These are phyloP conservation scores for Telenomus remus DNA, from an alignment of 1,140 invertebrate species.

Conservation along the genomic window DNA sequence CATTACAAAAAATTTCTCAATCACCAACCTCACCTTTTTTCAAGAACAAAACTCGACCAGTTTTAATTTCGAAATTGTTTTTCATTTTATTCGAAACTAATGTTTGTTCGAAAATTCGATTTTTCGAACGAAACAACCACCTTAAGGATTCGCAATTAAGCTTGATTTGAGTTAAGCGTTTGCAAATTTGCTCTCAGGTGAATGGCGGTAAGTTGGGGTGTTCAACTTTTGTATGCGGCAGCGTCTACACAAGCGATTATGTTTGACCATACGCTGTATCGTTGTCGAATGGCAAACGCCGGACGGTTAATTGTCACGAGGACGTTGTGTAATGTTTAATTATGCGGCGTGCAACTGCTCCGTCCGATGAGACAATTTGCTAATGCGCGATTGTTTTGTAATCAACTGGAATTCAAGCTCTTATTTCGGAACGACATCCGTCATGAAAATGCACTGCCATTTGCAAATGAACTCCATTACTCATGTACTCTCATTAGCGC, in stretches of 20 bases:
- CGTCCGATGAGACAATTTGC: constrained; percentile 37
- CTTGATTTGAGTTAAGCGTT: neutral
- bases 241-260: constrained; percentile 17
- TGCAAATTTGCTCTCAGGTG: neutral
- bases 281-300: constrained; percentile 12
- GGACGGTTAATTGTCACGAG: constrained; percentile 24
- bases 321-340: constrained; percentile 36
- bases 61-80: too few species aligned
- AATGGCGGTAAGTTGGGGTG: constrained; percentile 1
- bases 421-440: constrained; percentile 7
- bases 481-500: too few species aligned
- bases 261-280: constrained; percentile 8
- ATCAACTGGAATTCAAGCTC: constrained; percentile 24
- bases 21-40: too few species aligned
- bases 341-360: constrained; percentile 29
- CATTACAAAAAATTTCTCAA: too few species aligned
- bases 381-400: constrained; percentile 45
- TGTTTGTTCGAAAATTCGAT: too few species aligned
- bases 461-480: neutral
- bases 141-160: too few species aligned
- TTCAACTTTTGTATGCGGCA: constrained; percentile 13
- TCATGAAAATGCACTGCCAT: constrained; percentile 26
- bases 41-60: too few species aligned
- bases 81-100: too few species aligned
- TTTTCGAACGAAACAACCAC: too few species aligned